Base-by-base conservation (phyloP, 2,113 vertebrate genomes). In the Brevimyrus niger region DNA sequence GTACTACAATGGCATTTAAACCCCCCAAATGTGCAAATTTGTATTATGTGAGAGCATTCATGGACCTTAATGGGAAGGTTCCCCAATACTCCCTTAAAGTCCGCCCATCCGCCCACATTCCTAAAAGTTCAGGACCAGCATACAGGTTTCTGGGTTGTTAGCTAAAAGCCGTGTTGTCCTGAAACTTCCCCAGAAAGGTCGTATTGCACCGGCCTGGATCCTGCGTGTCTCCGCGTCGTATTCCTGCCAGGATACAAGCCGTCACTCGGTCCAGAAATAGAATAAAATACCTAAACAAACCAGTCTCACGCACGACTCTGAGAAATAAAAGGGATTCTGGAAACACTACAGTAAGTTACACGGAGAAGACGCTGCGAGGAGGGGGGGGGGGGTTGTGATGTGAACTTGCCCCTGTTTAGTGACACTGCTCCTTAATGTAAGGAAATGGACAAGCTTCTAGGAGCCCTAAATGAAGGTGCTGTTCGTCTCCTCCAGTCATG, bases 381-480 rank as follows among this genome's bases (percentile, higher is more conserved):
- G n/a, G 9, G 58, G 58, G 3, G n/a, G 58, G n/a, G n/a, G 61
- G n/a, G 11, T 69, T 69, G 15, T 21, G 58, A 44, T 61, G 27
- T 55, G 91, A 93, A 89, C 85, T 87, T 90, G 87, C 92, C 91
- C 89, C 90, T 47, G 17, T 61, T 89, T 90, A 86, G 92, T 92
- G 93, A 91, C 83, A 44, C 86, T 90, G 47, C 90, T 94, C 95
- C 93, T 95, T 96, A 96, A 94, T 95, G 94, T 95, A 96, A 96
- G 95, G 95, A 96, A 95, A 91, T 94, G 93, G 91, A 92, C 92
- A 23, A 48, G 92, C 92, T 91, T 92, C 90, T 42, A 84, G 92
- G 90, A 92, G 88, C 48, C 84, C 17, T 84, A 53, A 69, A 38
- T 44, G n/a, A 38, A 51, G 44, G 48, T 69, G 17, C 27, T 5